Evolutionary conservation across 2,888 invertebrate genomes (phyloP), one percentile per base, ranked within the genome.

Genomic region (Philhelius pedissequus): DNA sequence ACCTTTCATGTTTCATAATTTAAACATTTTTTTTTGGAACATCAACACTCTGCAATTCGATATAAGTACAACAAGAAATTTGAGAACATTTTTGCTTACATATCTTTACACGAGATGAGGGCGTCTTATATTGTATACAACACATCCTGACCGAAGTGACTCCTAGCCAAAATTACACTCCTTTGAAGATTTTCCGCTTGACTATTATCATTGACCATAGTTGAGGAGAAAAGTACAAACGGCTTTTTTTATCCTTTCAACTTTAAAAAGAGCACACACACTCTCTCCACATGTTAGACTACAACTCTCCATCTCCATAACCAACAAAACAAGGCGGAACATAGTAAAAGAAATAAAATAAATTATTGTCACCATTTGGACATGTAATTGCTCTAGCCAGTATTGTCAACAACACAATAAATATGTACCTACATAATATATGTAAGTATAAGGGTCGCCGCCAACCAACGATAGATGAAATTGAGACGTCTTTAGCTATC

Each of bases 361-460:
- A 84, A 79, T 79, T 84, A 84, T 84, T 80, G 80, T 84, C 84
- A 84, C 84, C 84, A 84, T 84, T 84, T 80, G 80, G 84, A 84
- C 84, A 84, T 84, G 80, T 84, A 80, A 84, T 84, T 84, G 84
- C 75, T 80, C 70, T 70, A 84, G 80, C 75, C 40, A 66, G 75
- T 56, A 80, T 84, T 84, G 80, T 84, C 75, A 75, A 80, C 75
- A 84, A 75, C 58, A 76, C 75, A 84, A 71, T 58, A 80, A 45
- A 48, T 32, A n/a, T n/a, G n/a, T n/a, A n/a, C n/a, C n/a, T n/a
- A n/a, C n/a, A n/a, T n/a, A n/a, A n/a, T n/a, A n/a, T n/a, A n/a
- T n/a, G n/a, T n/a, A n/a, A n/a, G n/a, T n/a, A 22, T 35, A 84
- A 84, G 66, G 84, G 80, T 75, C 84, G 71, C 84, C 80, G 45